These are phyloP conservation scores for Agriopis aurantiaria DNA, from an alignment of 2,888 invertebrate species.

Conservation along the genomic window DNA sequence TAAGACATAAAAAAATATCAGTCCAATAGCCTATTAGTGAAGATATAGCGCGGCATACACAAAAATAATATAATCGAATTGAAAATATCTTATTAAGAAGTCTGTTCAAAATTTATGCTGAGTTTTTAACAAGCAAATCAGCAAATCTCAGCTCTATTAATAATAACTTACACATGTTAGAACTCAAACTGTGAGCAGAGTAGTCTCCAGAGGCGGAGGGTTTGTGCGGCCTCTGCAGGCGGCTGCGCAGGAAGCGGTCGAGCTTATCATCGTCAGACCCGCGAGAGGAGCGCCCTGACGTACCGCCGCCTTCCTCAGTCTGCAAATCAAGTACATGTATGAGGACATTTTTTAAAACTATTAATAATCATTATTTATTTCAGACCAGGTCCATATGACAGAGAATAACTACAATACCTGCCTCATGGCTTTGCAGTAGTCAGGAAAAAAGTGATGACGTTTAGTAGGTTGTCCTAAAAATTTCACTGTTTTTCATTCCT, in stretches of 20 bases:
- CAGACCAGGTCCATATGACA: too few species aligned
- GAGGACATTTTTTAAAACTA: not conserved
- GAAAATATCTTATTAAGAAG: too few species aligned
- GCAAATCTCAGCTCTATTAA: not conserved
- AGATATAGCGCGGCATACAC: too few species aligned
- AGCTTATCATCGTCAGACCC: conserved; percentile 87
- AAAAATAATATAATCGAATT: too few species aligned
- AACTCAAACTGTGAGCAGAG: conserved; percentile 77
- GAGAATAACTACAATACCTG: too few species aligned
- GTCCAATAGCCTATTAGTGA: too few species aligned
- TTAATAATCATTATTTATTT: too few species aligned
- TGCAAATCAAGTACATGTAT: conserved; percentile 57
- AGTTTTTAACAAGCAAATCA: not conserved
- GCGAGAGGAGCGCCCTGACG: conserved; percentile 69
- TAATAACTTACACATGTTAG: conserved; percentile 75
- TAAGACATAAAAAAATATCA: too few species aligned
- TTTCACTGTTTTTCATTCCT: not conserved
- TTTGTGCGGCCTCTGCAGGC: conserved; percentile 77
- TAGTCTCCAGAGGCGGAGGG: conserved; percentile 75
- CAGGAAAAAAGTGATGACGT: too few species aligned
- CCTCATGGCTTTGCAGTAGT: too few species aligned
- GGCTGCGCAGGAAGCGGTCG: conserved; percentile 82
- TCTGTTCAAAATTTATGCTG: not conserved
- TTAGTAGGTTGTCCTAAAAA: not conserved
- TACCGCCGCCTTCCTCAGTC: conserved; percentile 88